A percentile compares a stretch with the other conserved stretches of the same genome.
Conservation (phyloP, 2,797 vertebrate species). For the Sarcophilus harrisii region DNA sequence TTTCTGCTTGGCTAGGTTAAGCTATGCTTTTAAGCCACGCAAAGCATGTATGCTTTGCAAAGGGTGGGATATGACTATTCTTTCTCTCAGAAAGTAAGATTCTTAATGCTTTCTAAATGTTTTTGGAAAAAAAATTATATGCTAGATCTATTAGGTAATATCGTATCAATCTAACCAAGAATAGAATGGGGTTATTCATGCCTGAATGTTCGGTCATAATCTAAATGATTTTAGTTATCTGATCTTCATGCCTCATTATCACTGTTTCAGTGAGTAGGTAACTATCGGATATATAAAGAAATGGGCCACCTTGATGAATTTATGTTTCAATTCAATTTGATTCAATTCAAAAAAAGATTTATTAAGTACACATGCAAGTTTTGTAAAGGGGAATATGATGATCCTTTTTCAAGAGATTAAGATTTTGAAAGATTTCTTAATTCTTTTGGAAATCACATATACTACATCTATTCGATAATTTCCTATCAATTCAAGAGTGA, state of each 20-base stretch:
- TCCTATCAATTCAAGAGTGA: slow-evolving; percentile 47
- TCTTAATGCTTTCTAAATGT: slow-evolving; percentile 46
- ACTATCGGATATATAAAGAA: slow-evolving; percentile 18
- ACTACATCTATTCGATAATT: slow-evolving; percentile 37
- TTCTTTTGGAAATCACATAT: slow-evolving; percentile 49
- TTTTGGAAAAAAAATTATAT: slow-evolving; percentile 55
- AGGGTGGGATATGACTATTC: slow-evolving; percentile 30
- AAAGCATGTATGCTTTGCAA: slow-evolving; percentile 63
- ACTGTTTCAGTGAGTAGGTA: slow-evolving; percentile 24
- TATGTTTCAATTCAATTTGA: not conserved
- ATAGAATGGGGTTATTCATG: slow-evolving; percentile 57
- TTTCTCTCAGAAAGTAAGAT: slow-evolving; percentile 50
- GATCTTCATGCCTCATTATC: slow-evolving; percentile 22
- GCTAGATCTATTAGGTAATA: slow-evolving; percentile 37
- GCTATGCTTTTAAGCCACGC: slow-evolving; percentile 68
- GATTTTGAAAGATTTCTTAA: slow-evolving; percentile 39
- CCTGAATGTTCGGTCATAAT: not conserved
- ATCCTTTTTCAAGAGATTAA: slow-evolving; percentile 44
- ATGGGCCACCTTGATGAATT: not conserved
- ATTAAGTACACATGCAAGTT: slow-evolving; percentile 23
- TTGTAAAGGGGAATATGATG: slow-evolving; percentile 50
- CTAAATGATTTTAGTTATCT: not conserved
- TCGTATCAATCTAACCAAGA: slow-evolving; percentile 39
- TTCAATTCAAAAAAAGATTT: not conserved
- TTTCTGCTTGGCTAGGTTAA: slow-evolving; percentile 67